phyloP scores from a whole-genome alignment of 2,888 invertebrate species.

The Cyclophora albipunctata region DNA sequence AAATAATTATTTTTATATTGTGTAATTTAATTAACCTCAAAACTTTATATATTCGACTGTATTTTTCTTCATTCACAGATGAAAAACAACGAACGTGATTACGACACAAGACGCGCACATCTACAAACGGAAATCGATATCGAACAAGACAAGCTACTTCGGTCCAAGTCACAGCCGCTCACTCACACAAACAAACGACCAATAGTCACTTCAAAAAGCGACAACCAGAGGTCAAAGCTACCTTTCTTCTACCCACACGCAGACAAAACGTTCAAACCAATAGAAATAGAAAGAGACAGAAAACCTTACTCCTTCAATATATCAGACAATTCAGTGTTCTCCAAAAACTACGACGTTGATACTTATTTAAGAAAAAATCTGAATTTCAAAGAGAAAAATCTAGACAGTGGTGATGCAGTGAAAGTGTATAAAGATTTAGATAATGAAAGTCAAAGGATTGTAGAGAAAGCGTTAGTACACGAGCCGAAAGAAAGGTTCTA shows the following conservation, averaged over 20 bases:
- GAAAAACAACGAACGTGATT: conserved; percentile 64
- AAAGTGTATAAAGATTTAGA: neutral
- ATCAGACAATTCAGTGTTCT: conserved; percentile 57
- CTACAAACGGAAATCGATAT: conserved; percentile 65
- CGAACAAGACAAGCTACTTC: conserved; percentile 39
- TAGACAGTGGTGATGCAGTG: neutral
- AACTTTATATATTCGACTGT: too few species aligned
- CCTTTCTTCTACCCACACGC: conserved; percentile 48
- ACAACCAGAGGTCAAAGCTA: conserved; percentile 41
- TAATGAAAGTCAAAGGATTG: conserved; percentile 14
- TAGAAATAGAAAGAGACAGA: conserved; percentile 32
- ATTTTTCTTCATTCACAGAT: conserved; percentile 45
- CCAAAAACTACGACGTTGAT: conserved; percentile 59
- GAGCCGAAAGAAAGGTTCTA: conserved; percentile 12
- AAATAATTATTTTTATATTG: too few species aligned
- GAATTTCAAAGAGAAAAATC: conserved; percentile 39
- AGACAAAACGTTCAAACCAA: conserved; percentile 30
- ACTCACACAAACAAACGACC: conserved; percentile 9
- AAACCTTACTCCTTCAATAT: conserved; percentile 62
- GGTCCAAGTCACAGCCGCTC: conserved; percentile 23
- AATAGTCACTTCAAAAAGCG: conserved; percentile 34
- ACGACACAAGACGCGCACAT: conserved; percentile 58
- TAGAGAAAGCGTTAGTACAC: conserved; percentile 38
- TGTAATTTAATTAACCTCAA: too few species aligned
- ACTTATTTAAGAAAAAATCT: conserved; percentile 55